Base-by-base conservation (phyloP, 2,113 vertebrate genomes). In the Canis aureus region DNA sequence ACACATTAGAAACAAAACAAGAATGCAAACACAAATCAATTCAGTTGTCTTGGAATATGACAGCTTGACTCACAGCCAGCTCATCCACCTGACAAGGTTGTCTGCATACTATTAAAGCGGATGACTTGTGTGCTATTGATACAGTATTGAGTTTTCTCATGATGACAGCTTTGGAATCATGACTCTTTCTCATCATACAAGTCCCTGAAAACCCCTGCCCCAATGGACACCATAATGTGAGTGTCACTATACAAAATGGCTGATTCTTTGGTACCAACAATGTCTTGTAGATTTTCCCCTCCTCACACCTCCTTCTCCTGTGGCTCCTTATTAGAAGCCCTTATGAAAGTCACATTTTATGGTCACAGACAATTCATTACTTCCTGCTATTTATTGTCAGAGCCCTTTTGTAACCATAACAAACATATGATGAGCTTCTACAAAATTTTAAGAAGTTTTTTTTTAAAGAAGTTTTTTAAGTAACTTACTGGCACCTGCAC, bases 121-220 rank as follows among this genome's bases (percentile, higher is more conserved):
- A 53, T 93, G 96, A 93, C 66, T 62, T 86, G 85, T 38, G 67
- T 38, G 16, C 88, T 81, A 2, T n/a, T 84, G 86, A 62, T n/a
- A 67, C 16, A 60, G 89, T 25, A 35, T 27, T 22, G 89, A 83
- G 95, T 91, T 90, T 91, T 91, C 85, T 93, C 81, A 9, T 0
- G 22, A 71, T 91, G 97, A 94, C 91, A 96, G 95, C 88, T 89
- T 96, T 79, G 86, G 97, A 98, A 87, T 97, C 94, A 90, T 12
- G 87, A 69, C 55, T 17, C 85, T 89, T 92, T 82, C 89, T 94
- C 93, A 76, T 29, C 89, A 0, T 17, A 60, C 25, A 74, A 84
- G 67, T 96, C 96, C 80, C 94, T 79, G 22, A 82, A 94, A 91
- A 87, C 32, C 49, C 53, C 94, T 38, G 59, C 23, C 22, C 88